Evolutionary conservation across 2,113 vertebrate species (phyloP).

Genomic region (Passer montanus): DNA sequence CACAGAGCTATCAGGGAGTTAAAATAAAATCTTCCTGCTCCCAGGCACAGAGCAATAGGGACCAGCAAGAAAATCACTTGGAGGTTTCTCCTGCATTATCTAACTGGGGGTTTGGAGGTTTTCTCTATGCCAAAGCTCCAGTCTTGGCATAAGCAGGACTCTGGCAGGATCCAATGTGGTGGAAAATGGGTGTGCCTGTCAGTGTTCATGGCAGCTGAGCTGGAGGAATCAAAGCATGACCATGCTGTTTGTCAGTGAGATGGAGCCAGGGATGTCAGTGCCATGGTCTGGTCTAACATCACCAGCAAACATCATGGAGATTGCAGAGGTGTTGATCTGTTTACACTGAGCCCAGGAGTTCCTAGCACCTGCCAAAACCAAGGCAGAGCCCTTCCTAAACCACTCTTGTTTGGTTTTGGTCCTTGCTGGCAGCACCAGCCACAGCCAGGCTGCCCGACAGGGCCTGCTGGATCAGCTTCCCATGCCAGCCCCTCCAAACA

Average conservation of each 20-base stretch:
- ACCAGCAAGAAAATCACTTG: not conserved
- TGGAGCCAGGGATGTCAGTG: not conserved
- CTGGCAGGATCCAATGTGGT: not conserved
- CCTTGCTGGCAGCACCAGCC: not conserved
- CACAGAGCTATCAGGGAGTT: not conserved
- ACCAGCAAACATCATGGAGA: not conserved
- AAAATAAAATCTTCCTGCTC: not conserved
- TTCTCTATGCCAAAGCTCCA: not conserved
- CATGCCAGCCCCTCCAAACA: not conserved
- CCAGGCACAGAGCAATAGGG: not conserved
- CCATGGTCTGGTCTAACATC: accelerated
- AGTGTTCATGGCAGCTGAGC: not conserved
- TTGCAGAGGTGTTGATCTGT: not conserved
- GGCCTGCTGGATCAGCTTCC: not conserved
- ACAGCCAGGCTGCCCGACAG: accelerated
- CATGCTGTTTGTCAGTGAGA: not conserved
- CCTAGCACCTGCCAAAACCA: not conserved
- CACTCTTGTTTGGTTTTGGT: not conserved
- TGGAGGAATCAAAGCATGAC: accelerated
- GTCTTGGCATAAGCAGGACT: not conserved
- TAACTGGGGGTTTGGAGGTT: accelerated
- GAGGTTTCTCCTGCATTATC: not conserved
- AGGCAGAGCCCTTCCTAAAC: not conserved
- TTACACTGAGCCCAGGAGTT: not conserved
- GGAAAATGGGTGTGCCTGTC: not conserved